These are phyloP conservation scores for Asobara japonica DNA, from an alignment of 1,140 invertebrate genomes.

Conservation along the genomic window DNA sequence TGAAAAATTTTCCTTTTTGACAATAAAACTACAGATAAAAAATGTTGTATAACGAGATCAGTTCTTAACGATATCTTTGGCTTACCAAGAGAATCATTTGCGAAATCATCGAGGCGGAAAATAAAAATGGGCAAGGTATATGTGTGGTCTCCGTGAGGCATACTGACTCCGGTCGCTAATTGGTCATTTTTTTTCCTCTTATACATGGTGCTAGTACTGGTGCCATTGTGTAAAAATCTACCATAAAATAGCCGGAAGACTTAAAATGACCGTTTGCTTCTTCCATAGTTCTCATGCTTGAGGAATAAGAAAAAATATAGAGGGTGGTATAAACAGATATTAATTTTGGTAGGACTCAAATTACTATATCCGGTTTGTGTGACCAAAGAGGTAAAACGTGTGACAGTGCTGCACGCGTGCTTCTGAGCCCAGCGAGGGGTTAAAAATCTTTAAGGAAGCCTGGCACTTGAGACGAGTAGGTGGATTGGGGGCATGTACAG, in stretches of 20 bases:
- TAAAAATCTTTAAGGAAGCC: slow-evolving; percentile 1
- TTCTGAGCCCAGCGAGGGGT: neutral
- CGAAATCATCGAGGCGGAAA: too few species aligned
- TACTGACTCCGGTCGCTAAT: too few species aligned
- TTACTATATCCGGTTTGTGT: slow-evolving; percentile 1
- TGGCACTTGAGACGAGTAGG: slow-evolving; percentile 22
- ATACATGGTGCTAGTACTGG: too few species aligned
- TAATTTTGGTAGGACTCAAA: slow-evolving; percentile 1
- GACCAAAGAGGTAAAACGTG: neutral
- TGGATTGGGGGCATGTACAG: slow-evolving; percentile 33
- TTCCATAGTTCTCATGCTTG: neutral
- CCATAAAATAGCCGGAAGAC: slow-evolving; percentile 20
- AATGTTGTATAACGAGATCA: too few species aligned
- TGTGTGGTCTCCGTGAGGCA: too few species aligned
- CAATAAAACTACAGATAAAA: too few species aligned
- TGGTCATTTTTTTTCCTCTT: too few species aligned
- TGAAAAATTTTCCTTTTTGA: too few species aligned
- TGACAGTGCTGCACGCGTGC: neutral
- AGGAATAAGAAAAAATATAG: neutral
- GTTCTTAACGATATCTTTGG: too few species aligned
- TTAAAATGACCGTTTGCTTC: neutral
- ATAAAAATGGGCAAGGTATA: too few species aligned
- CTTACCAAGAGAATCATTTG: too few species aligned
- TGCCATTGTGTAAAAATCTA: neutral
- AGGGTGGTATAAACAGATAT: neutral